Evolutionary conservation across 2,888 invertebrate species (phyloP).

Genomic region (Limnephilus rhombicus): DNA sequence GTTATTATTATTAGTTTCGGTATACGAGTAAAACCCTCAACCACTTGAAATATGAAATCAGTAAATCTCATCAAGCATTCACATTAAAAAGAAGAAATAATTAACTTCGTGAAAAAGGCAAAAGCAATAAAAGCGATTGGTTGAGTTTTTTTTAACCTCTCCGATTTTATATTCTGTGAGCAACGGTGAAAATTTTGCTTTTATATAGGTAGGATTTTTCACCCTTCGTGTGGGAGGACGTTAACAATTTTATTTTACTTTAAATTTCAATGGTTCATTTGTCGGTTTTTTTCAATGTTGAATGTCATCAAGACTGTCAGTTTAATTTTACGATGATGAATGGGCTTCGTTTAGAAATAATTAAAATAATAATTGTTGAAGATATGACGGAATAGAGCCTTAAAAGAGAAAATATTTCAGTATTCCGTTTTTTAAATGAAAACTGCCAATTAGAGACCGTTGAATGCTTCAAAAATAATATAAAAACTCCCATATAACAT

Average conservation of each 20-base stretch:
- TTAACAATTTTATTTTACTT: not conserved
- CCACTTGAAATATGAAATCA: conserved; percentile 28
- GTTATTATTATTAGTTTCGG: too few relatives aligned
- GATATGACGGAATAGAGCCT: not conserved
- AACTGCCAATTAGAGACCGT: not conserved
- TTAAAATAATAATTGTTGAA: not conserved
- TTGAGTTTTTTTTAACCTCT: not conserved
- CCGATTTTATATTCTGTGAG: conserved; percentile 19
- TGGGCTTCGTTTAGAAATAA: not conserved
- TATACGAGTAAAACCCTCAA: not conserved
- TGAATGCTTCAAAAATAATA: too few relatives aligned
- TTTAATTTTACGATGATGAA: not conserved
- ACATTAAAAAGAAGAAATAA: conserved; percentile 40
- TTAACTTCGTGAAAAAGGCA: conserved; percentile 28
- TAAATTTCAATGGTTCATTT: not conserved
- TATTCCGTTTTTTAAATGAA: not conserved
- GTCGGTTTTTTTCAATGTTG: not conserved
- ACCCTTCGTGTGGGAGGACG: not conserved
- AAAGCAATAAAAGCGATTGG: conserved; percentile 32
- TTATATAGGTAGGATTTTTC: not conserved
- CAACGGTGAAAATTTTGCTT: conserved; percentile 2
- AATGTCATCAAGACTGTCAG: not conserved
- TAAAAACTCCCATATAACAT: not conserved
- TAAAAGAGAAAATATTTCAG: not conserved
- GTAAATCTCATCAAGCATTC: conserved; percentile 14